Percentiles rank a stretch among this genome's conserved stretches.
Conservation (phyloP, 2,797 vertebrate genomes). For the Ctenochaetus hawaiiensis region DNA sequence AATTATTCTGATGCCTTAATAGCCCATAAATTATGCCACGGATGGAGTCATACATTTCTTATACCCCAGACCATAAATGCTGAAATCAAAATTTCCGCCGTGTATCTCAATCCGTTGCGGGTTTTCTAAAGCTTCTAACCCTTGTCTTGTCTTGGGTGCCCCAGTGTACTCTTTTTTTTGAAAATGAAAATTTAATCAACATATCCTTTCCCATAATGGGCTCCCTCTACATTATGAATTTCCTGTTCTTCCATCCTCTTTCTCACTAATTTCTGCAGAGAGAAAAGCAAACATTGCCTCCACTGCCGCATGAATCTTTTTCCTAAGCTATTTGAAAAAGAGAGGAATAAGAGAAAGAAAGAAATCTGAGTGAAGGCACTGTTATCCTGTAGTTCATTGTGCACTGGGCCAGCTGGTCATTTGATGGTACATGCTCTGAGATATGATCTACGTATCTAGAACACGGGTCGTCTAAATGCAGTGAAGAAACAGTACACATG, state of each 20-base stretch:
- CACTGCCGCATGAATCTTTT: conserved; percentile 38
- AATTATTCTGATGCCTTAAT: conserved; percentile 75
- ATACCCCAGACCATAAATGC: conserved; percentile 62
- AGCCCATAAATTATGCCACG: conserved; percentile 64
- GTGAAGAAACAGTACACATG: conserved; percentile 61
- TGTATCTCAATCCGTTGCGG: conserved; percentile 46
- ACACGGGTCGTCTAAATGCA: conserved; percentile 69
- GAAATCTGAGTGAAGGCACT: conserved; percentile 79
- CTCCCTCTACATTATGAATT: conserved; percentile 43
- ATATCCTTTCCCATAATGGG: conserved; percentile 58
- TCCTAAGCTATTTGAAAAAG: conserved; percentile 23
- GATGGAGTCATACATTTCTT: conserved; percentile 69
- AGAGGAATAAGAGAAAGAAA: neutral
- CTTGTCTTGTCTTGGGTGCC: conserved; percentile 50
- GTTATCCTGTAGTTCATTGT: conserved; percentile 68
- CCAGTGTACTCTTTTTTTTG: conserved; percentile 32
- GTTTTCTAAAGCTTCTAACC: conserved; percentile 65
- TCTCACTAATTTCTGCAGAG: conserved; percentile 30
- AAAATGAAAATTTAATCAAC: conserved; percentile 64
- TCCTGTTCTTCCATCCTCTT: conserved; percentile 33
- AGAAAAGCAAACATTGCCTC: conserved; percentile 48
- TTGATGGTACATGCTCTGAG: conserved; percentile 40
- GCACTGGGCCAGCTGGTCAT: conserved; percentile 64
- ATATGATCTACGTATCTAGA: conserved; percentile 66
- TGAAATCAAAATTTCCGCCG: conserved; percentile 36